Base-by-base conservation (phyloP, 2,113 vertebrate genomes). In the Perccottus glenii region DNA sequence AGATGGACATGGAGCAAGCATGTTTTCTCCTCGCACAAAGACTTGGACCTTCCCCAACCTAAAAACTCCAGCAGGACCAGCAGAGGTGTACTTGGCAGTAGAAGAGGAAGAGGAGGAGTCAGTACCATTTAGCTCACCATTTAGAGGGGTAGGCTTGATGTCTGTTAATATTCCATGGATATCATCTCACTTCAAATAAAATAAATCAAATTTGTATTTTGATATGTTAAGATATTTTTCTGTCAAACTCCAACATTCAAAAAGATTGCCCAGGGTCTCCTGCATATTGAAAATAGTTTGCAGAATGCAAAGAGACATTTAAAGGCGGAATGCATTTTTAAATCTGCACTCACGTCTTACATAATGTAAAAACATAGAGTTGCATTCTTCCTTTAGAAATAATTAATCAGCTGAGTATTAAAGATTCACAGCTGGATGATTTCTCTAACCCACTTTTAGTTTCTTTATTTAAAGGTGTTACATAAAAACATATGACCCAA, bases 1-100 rank as follows among this genome's bases (percentile, higher is more conserved):
- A 71, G 89, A 92, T 11, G 53, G 70, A 42, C 85, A 75, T 1
- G 85, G 84, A 59, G 61, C 78, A 0, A 85, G 87, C 59, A 60
- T 90, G 78, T 86, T 87, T 5, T 86, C 88, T 2, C 85, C 84
- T 5, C 88, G 86, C 65, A 87, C 94, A 51, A 96, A 95, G 87
- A 95, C 95, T 51, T 96, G 95, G 95, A 96, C 95, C 27, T 96
- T 96, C 87, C 95, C 96, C 66, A 96, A 93, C 40, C 86, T 94
- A 63, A 94, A 94, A 88, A 89, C 92, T 7, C 90, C 92, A 0
- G 52, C 83, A 3, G 90, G 85, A 1, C 76, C 93, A 8, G 65
- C 90, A 0, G 95, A 96, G 74, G 92, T 94, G 40, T 96, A 95
- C 79, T 87, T 94, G 50, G 93, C 94, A 1, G 87, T 94, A 47